Evolutionary conservation across 2,888 invertebrate species (phyloP), one percentile per base, ranked within the genome.

Genomic region (Geophilus truncorum): DNA sequence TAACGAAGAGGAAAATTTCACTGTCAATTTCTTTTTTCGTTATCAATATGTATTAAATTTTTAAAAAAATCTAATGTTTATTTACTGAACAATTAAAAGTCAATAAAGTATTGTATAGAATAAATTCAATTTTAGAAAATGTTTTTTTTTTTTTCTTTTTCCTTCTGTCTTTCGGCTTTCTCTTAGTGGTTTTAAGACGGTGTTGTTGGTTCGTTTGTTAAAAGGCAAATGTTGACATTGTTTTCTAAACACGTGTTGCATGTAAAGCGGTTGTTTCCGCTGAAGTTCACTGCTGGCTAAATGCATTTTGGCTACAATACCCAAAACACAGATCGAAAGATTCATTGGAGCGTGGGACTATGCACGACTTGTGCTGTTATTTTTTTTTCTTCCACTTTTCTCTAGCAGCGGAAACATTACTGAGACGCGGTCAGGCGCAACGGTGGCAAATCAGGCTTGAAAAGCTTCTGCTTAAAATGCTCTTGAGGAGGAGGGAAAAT

Each of bases 381-480:
- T 36, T 51, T 51, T 51, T 51, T 51, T 51, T 34, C 34, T 51
- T 51, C 51, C 75, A 23, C 25, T 28, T 75, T 75, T 75, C 30
- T 21, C 75, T 28, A 10, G 25, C 75, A 28, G 30, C 75, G 75
- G 75, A 75, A 75, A 75, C 75, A 75, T 75, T 75, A 28, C 75
- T 75, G 75, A 23, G 75, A 75, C 25, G 25, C 75, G 75, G 25
- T 28, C 75, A 75, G 25, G 75, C 75, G 75, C 75, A 75, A 75
- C 75, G 75, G 51, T 51, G 51, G 75, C 75, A 23, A 75, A 75
- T 75, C 75, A 28, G 75, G 75, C 75, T 75, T 23, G 30, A 75
- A 75, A 75, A 23, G 30, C 75, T 75, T 75, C 75, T 28, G 75
- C 75, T 75, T 75, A 75, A 75, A 75, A 75, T 75, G 75, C 75